These are phyloP conservation scores for Oryzias celebensis DNA, from an alignment of 2,113 vertebrate genomes.

Conservation along the genomic window DNA sequence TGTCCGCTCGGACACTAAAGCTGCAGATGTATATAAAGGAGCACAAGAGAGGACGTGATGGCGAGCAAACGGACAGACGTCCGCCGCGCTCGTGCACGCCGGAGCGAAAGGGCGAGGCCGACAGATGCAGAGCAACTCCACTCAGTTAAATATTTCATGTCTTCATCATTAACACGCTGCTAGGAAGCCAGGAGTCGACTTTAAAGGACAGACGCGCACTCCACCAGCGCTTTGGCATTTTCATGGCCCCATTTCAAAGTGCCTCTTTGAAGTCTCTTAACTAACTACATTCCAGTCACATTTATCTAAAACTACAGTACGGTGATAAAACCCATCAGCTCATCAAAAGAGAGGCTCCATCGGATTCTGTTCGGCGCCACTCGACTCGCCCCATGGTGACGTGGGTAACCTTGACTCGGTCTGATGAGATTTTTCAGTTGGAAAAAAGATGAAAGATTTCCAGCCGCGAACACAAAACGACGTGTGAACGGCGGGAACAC, in stretches of 20 bases:
- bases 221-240: constrained; percentile 58
- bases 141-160: constrained; percentile 70
- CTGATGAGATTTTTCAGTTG: constrained; percentile 27
- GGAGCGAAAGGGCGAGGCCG: constrained; percentile 17
- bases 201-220: constrained; percentile 55
- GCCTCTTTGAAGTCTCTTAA: constrained; percentile 63
- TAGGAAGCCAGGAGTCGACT: constrained; percentile 58
- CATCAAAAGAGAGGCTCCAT: constrained; percentile 38
- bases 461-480: constrained; percentile 31
- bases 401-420: constrained; percentile 40
- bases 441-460: constrained; percentile 35
- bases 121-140: constrained; percentile 36
- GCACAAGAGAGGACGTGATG: neutral
- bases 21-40: constrained; percentile 4
- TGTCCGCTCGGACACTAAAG: constrained; percentile 45
- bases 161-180: constrained; percentile 71
- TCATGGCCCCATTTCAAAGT: constrained; percentile 59
- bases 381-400: constrained; percentile 12
- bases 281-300: constrained; percentile 27
- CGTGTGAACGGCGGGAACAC: neutral
- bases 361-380: constrained; percentile 24
- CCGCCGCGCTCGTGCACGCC: constrained; percentile 10
- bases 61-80: constrained; percentile 5
- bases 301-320: constrained; percentile 53
- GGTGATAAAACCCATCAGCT: constrained; percentile 37